Base-by-base conservation (phyloP, 2,797 vertebrate genomes). In the Pseudotriccus pelzelni region DNA sequence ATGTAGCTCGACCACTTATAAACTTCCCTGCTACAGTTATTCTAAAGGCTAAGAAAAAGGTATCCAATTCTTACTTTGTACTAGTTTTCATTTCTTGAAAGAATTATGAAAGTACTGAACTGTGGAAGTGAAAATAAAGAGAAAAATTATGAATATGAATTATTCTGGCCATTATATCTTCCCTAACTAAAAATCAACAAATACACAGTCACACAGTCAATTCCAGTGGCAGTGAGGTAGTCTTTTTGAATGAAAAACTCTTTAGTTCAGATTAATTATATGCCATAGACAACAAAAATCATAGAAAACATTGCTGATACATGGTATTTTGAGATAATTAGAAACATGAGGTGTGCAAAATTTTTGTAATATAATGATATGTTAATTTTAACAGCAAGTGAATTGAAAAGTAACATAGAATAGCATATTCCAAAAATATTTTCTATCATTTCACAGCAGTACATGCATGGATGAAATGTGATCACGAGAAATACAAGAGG, bases 191-290 rank as follows among this genome's bases (percentile, higher is more conserved):
- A 50, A 59, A 41, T 7, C 50, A 56, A 39, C 27, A 74, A 22
- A 49, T 49, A 84, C 10, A 76, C 18, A 77, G 30, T 74, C 49
- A 77, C 23, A 21, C 3, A 70, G 30, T 60, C 47, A 82, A 14
- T 86, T 78, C 34, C 60, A 66, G 44, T 43, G 37, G 30, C 37
- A 89, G 30, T 0, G 0, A 19, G 7, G 8, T 14, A 93, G 13
- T 7, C 10, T 43, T 75, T 84, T 72, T 60, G 18, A 89, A 72
- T 39, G 4, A 82, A 89, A 88, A 88, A 7, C 7, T 39, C 37
- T 89, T 90, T 81, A 37, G 15, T 83, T 80, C 49, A 69, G 32
- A 64, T 56, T 80, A 83, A 52, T 84, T 86, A 73, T 84, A 46
- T 70, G 50, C 10, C 34, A 41, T 7, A 73, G 30, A 60, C 25